These are phyloP conservation scores for Ctenodactylus gundi DNA, from an alignment of 2,113 vertebrate genomes.

Conservation along the genomic window DNA sequence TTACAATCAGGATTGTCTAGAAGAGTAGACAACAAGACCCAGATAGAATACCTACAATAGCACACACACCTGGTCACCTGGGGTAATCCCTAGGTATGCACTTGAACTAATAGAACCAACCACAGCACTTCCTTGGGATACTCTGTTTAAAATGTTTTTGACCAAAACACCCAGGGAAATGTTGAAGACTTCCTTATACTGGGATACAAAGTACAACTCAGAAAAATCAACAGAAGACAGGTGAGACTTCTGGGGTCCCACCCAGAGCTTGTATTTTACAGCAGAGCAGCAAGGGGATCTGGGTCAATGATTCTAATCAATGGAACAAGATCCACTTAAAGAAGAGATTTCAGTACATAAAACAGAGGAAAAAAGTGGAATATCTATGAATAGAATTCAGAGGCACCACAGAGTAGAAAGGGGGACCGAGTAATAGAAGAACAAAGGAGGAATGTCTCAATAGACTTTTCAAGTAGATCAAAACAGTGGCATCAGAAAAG, in stretches of 20 bases:
- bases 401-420: constrained; percentile 77
- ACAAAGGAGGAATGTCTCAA: constrained; percentile 73
- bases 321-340: constrained; percentile 68
- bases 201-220: neutral
- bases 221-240: constrained; percentile 59
- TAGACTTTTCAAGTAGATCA: constrained; percentile 79
- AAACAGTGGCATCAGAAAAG: constrained; percentile 65
- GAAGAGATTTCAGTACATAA: constrained; percentile 75
- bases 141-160: constrained; percentile 43
- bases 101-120: neutral
- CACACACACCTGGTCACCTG: neutral
- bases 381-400: constrained; percentile 75
- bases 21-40: neutral
- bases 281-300: constrained; percentile 50
- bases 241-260: neutral
- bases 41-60: neutral
- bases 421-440: constrained; percentile 68
- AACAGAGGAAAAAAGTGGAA: constrained; percentile 65
- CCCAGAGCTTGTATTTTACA: constrained; percentile 58
- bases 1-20: neutral
- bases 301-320: constrained; percentile 70
- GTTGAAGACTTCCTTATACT: neutral
- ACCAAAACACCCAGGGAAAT: constrained; percentile 14
- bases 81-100: neutral
- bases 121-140: neutral